A percentile compares a stretch with the other conserved stretches of the same genome.
Conservation (phyloP, 2,113 vertebrate species). For the Rallus limicola region DNA sequence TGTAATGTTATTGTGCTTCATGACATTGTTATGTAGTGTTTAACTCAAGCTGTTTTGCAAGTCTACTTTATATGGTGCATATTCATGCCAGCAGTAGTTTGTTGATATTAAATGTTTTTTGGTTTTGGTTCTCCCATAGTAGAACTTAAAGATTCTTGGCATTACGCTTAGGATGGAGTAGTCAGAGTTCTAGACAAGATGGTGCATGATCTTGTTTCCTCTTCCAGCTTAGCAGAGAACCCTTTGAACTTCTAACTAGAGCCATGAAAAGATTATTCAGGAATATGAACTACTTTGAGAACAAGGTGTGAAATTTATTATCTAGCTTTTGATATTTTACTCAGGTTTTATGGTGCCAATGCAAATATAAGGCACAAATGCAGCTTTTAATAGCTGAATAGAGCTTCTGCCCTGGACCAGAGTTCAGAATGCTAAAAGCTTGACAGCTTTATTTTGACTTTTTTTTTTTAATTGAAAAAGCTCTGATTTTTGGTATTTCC, state of each 20-base stretch:
- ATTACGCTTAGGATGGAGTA: fast-evolving
- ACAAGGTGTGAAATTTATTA: constrained; percentile 40
- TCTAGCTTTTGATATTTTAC: constrained; percentile 12
- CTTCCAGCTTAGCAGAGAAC: neutral
- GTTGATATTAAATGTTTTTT: neutral
- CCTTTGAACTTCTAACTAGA: constrained; percentile 41
- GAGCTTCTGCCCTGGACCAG: neutral
- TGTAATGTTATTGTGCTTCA: neutral
- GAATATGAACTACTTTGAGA: neutral
- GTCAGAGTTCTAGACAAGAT: constrained; percentile 15
- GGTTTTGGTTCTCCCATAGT: neutral
- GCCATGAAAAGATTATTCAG: neutral
- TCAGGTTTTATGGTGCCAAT: constrained; percentile 9
- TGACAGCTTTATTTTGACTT: neutral
- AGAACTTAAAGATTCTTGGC: constrained; percentile 2
- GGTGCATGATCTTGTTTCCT: constrained; percentile 51
- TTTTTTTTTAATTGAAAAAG: neutral
- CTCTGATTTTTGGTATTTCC: neutral
- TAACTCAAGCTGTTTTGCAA: neutral
- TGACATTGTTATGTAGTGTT: constrained; percentile 51
- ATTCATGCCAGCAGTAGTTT: neutral
- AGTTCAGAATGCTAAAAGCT: neutral
- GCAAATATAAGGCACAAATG: neutral
- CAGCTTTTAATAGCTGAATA: neutral
- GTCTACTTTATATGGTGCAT: neutral